Percentiles rank a stretch among this genome's conserved stretches.
Evolutionary conservation across 2,888 invertebrate genomes (phyloP).

Genomic region (Ramazzottius varieornatus): DNA sequence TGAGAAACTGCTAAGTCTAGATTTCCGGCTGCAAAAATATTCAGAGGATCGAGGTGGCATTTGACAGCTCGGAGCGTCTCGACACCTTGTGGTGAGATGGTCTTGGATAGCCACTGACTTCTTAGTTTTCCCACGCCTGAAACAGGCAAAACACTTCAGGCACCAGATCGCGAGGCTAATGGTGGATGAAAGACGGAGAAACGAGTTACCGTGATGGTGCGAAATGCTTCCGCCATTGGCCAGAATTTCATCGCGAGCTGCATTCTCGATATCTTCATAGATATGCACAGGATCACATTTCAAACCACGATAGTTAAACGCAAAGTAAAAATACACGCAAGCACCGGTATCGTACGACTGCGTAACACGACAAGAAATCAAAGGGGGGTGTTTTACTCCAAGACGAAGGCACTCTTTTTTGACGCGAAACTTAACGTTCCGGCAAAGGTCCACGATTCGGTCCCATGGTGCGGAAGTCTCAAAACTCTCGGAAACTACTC

Average conservation of each 20-base stretch:
- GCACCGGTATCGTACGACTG: conserved; percentile 93
- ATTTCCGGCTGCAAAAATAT: conserved; percentile 73
- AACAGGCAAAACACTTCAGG: not conserved
- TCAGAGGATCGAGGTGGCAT: conserved; percentile 61
- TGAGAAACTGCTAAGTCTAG: too few relatives aligned
- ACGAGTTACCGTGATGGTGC: conserved; percentile 75
- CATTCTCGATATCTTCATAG: conserved; percentile 61
- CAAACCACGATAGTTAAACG: conserved; percentile 36
- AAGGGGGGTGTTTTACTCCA: not conserved
- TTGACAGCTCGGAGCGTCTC: conserved; percentile 55
- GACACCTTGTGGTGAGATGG: conserved; percentile 55
- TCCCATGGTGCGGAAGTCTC: conserved; percentile 98
- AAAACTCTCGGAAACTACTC: conserved; percentile 78
- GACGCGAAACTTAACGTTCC: conserved; percentile 61
- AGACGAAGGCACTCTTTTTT: conserved; percentile 30
- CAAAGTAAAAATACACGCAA: conserved; percentile 82
- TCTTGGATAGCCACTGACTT: conserved; percentile 53
- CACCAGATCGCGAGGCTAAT: not conserved
- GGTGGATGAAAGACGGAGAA: too few relatives aligned
- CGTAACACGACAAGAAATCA: conserved; percentile 34
- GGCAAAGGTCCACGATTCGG: conserved; percentile 48
- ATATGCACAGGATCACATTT: conserved; percentile 41
- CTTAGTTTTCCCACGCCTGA: conserved; percentile 52
- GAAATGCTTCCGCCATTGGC: conserved; percentile 70
- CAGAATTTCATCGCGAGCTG: conserved; percentile 69